Evolutionary conservation across 2,113 vertebrate genomes (phyloP), one percentile per base, ranked within the genome.

Genomic region (Azemiops feae): DNA sequence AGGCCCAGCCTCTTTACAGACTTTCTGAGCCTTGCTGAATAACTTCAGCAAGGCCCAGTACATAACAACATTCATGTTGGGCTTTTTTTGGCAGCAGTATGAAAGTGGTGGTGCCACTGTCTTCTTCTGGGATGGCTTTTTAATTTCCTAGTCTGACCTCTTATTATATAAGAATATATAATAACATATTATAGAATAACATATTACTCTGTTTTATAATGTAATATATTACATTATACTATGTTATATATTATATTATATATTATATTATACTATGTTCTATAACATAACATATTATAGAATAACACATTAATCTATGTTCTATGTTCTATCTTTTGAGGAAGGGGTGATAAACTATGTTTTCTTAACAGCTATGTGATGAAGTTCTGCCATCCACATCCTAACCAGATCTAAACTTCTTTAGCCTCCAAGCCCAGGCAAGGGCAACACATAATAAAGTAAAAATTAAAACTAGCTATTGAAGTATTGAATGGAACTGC

Each of bases 401-500:
- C 18, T 81, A 39, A 22, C 18, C 34, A 81, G 18, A 81, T 22
- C 74, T 43, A 20, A 81, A 3, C 2, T 8, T 81, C 34, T 39
- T 81, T 81, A 39, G 69, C 34, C 16, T 81, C 18, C 34, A 39
- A 81, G 4, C 69, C 69, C 14, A 74, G n/a, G n/a, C 14, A 18
- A 34, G 14, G 5, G 0, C 64, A 34, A 6, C n/a, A 74, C 14
- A 74, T 74, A 34, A 5, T 34, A 34, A 4, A n/a, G 14, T n/a
- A 74, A 16, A 34, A 69, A 74, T 74, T 34, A 34, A 69, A 9
- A 87, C 54, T 94, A 93, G 91, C 55, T 45, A 54, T 97, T 90
- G 96, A 94, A 92, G 9, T 92, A 90, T 97, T 96, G 64, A 90
- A 97, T 96, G 60, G 22, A 93, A 60, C 58, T 60, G 3, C 25